Base-by-base conservation (phyloP, 1,140 invertebrate species). In the Drosophila baimaii region DNA sequence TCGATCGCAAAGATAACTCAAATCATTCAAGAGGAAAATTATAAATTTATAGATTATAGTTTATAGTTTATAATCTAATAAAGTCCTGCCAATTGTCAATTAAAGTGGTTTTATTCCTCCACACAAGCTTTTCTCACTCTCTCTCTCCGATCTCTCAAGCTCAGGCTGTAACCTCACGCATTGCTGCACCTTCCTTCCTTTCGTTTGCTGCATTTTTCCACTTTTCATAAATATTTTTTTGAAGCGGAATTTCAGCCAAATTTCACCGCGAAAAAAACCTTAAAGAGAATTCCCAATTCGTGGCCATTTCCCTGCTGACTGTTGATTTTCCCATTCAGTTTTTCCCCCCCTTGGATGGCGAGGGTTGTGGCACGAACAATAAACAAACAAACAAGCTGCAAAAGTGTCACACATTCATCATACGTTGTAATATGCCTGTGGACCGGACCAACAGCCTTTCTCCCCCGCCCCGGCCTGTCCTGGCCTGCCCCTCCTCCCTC, bases 381-480 rank as follows among this genome's bases (percentile, higher is more conserved):
- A 81, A 86, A 82, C 71, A 86, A 82, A 86, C 83, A 86, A 82
- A 86, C 78, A 68, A 79, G 78, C 82, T 79, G 70, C 82, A 81
- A 86, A 88, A 82, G 71, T 82, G 83, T 86, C 83, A 86, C 76
- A 82, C 79, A 86, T 86, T 86, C 83, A 86, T 86, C 79, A 81
- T 86, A 75, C 63, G 68, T 56, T 81, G 55, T 61, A 76, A 71
- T 76, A 44, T 78, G 63, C 41, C 44, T 15, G 25, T 56, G 55
- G 56, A 61, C 51, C 31, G 31, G 17, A 12, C 17, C 57, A 31
- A 7, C 65, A 13, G 55, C 15, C 33, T 37, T 23, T n/a, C 1
- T 4, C 43, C 3, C 8, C 13, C 12, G 13, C 17, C 9, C 13
- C 25, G 8, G 19, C 39, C 62, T 33, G 17, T 27, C n/a, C 25